These are phyloP conservation scores for Gastracanthus pulcherrimus DNA, from an alignment of 2,888 invertebrate species.

Conservation along the genomic window DNA sequence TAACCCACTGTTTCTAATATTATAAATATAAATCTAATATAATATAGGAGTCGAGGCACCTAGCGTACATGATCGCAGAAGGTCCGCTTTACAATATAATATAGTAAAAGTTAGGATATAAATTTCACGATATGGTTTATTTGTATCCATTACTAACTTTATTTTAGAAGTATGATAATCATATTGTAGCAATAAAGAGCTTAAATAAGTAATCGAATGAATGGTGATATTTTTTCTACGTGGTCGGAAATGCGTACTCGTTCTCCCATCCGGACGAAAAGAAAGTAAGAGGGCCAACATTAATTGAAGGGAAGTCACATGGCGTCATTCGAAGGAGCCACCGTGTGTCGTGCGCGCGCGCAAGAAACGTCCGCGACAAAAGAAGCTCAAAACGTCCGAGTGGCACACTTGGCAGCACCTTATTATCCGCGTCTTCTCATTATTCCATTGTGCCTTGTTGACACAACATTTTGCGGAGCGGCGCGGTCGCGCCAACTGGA, in stretches of 20 bases:
- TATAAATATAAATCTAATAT: too few relatives aligned
- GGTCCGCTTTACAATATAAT: too few relatives aligned
- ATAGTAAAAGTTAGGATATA: too few relatives aligned
- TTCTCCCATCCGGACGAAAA: neutral
- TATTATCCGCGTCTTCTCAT: slow-evolving; percentile 51
- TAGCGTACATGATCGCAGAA: too few relatives aligned
- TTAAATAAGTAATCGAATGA: too few relatives aligned
- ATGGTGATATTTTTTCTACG: neutral
- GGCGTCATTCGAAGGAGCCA: neutral
- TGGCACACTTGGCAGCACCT: slow-evolving; percentile 39
- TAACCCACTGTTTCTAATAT: too few relatives aligned
- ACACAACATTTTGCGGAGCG: slow-evolving; percentile 45
- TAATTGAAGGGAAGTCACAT: slow-evolving; percentile 37
- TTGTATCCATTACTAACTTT: too few relatives aligned
- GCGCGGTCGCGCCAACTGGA: slow-evolving; percentile 20
- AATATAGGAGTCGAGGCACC: too few relatives aligned
- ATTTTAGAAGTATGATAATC: too few relatives aligned
- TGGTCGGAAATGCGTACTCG: neutral
- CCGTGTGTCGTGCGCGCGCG: slow-evolving; percentile 23
- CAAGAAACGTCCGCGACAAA: slow-evolving; percentile 36
- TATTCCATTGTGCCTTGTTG: slow-evolving; percentile 55
- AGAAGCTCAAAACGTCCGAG: slow-evolving; percentile 22
- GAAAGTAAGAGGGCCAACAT: neutral
- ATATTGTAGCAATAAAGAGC: too few relatives aligned
- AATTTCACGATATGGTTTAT: too few relatives aligned